Evolutionary conservation across 2,797 vertebrate genomes (phyloP).

Genomic region (Micropoecilia bifurca): DNA sequence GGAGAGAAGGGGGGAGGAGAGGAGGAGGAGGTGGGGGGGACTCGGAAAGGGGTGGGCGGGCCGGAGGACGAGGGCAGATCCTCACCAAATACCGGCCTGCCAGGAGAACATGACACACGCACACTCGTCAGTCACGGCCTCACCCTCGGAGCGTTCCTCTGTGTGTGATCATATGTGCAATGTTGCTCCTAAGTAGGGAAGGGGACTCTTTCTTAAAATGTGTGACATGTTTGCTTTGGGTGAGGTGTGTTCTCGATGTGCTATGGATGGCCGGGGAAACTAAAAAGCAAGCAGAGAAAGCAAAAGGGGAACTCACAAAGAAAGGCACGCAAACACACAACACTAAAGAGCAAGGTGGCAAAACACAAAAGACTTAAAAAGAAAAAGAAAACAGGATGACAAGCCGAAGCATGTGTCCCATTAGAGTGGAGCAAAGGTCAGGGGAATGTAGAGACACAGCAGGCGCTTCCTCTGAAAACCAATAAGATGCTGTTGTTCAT

Average conservation of each 20-base stretch:
- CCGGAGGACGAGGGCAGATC: slow-evolving; percentile 96
- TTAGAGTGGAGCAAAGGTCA: slow-evolving; percentile 52
- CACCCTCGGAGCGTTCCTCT: slow-evolving; percentile 26
- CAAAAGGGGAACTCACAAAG: slow-evolving; percentile 48
- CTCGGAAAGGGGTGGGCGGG: slow-evolving; percentile 99
- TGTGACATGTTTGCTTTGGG: slow-evolving; percentile 42
- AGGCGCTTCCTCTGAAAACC: slow-evolving; percentile 34
- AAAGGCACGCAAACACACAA: slow-evolving; percentile 44
- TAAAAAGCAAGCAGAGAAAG: slow-evolving; percentile 71
- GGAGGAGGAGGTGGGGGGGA: slow-evolving; percentile 97
- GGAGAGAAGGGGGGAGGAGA: slow-evolving; percentile 92
- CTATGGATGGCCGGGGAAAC: slow-evolving; percentile 58
- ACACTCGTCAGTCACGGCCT: slow-evolving; percentile 64
- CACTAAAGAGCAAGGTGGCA: slow-evolving; percentile 48
- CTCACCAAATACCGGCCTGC: slow-evolving; percentile 99
- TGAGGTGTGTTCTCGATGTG: slow-evolving; percentile 61
- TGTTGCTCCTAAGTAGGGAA: slow-evolving; percentile 24
- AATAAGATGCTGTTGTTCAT: slow-evolving; percentile 14
- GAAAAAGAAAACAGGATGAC: slow-evolving; percentile 49
- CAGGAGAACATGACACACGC: slow-evolving; percentile 86
- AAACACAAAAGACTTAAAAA: slow-evolving; percentile 38
- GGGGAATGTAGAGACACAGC: slow-evolving; percentile 36
- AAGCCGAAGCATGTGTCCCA: slow-evolving; percentile 79
- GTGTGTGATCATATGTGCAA: slow-evolving; percentile 24
- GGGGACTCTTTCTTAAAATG: slow-evolving; percentile 28